Evolutionary conservation across 2,888 invertebrate genomes (phyloP), one percentile per base, ranked within the genome.

Genomic region (Sinohyriopsis cumingii): DNA sequence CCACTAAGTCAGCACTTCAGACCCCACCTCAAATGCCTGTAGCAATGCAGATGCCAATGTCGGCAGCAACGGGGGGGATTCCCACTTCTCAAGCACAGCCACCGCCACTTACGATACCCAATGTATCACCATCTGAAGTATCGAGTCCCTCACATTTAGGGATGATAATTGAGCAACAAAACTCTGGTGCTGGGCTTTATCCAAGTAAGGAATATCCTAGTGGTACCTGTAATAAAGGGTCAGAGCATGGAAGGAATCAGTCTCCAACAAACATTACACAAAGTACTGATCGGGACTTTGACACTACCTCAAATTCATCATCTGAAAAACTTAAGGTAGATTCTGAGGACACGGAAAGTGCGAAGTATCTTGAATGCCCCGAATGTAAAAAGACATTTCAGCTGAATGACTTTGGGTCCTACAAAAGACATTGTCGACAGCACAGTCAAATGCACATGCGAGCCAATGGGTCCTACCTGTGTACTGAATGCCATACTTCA

Each of bases 391-490:
- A 85, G 68, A 83, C 83, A 19, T 87, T 87, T 72, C 86, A 85
- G 70, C 73, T 87, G 59, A 87, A 87, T 68, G 87, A 87, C 66
- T 87, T 87, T 77, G 87, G 87, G n/a, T 83, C 84, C 9, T 87
- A 85, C 72, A 87, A 87, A 71, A 80, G 86, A 22, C 87, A 87
- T 65, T 85, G 86, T 65, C 76, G 86, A 9, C 84, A 85, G 66
- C 87, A 87, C 71, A 79, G 82, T 9, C 80, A 82, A 55, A 69
- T 78, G 18, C 80, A 82, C 55, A 69, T 78, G 18, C 69, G 77
- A 61, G 65, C 75, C n/a, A 72, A 62, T 33, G 81, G 82, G 22
- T 80, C 81, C 33, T 84, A 82, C 65, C 69, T 78, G 15, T 83
- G 83, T 64, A 63, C 79, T n/a, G 81, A 82, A 20, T 82, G 83